Evolutionary conservation across 2,888 invertebrate species (phyloP).

Genomic region (Monochamus alternatus): DNA sequence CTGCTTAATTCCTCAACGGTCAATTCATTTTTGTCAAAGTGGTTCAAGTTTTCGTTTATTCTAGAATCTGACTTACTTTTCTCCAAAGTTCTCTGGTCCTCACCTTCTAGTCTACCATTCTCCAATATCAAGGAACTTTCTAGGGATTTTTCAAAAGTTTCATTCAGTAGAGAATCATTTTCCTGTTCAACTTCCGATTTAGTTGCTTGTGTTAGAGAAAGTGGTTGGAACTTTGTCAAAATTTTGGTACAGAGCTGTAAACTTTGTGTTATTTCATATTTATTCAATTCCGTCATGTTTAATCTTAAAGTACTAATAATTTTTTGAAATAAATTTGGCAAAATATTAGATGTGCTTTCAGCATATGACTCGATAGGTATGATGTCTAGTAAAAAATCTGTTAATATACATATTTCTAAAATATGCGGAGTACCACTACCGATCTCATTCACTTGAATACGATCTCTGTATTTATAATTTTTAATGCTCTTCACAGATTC

Average conservation of each 20-base stretch:
- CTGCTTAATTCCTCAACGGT: conserved; percentile 64
- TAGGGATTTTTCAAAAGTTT: conserved; percentile 48
- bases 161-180: conserved; percentile 39
- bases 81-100: conserved; percentile 69
- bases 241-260: conserved; percentile 82
- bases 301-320: conserved; percentile 77
- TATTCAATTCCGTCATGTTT: conserved; percentile 73
- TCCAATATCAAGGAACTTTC: conserved; percentile 48
- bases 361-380: conserved; percentile 84
- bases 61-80: conserved; percentile 81
- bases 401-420: conserved; percentile 81
- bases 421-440: conserved; percentile 78
- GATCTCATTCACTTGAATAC: conserved; percentile 71
- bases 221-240: conserved; percentile 82
- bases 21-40: conserved; percentile 67
- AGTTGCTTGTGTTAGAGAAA: conserved; percentile 68
- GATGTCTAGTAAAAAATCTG: conserved; percentile 83
- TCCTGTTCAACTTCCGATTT: conserved; percentile 52
- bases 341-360: conserved; percentile 84
- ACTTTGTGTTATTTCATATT: conserved; percentile 78
- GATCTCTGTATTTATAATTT: conserved; percentile 62
- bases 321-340: conserved; percentile 83
- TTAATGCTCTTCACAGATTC: conserved; percentile 66
- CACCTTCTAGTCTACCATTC: conserved; percentile 46
- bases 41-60: conserved; percentile 71